Evolutionary conservation across 92 coral and sea anemone species (phyloP).

Genomic region (Desmophyllum pertusum): DNA sequence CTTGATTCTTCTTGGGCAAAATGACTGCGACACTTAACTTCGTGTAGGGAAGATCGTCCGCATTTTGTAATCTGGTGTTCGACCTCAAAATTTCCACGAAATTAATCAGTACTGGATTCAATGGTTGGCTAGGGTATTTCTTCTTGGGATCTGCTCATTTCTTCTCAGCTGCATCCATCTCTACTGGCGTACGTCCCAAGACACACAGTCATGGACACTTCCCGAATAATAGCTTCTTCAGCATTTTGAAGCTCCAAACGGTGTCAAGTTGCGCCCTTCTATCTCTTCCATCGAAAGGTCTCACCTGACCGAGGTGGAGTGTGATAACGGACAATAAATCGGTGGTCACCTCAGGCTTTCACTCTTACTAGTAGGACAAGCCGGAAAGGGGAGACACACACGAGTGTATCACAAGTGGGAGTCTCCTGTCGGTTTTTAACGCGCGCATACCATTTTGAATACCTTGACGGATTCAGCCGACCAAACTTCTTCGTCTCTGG

Average conservation of each 20-base stretch:
- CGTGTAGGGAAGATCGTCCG: constrained; percentile 42
- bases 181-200: constrained; percentile 48
- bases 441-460: constrained; percentile 61
- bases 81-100: constrained; percentile 58
- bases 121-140: constrained; percentile 38
- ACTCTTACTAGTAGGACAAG: constrained; percentile 68
- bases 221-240: constrained; percentile 44
- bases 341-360: constrained; percentile 65
- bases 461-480: constrained; percentile 56
- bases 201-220: constrained; percentile 63
- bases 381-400: too few relatives aligned
- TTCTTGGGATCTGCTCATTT: constrained; percentile 32
- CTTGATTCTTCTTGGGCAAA: constrained; percentile 40
- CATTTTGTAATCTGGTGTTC: constrained; percentile 49
- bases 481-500: constrained; percentile 26
- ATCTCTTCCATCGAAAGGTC: constrained; percentile 27
- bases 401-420: too few relatives aligned
- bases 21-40: constrained; percentile 60
- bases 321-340: constrained; percentile 53
- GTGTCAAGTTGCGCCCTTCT: constrained; percentile 54
- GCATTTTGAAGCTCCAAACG: constrained; percentile 59
- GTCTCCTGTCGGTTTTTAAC: constrained; percentile 40
- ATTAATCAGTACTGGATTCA: constrained; percentile 51
- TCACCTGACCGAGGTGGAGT: too few relatives aligned
- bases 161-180: constrained; percentile 50